phyloP scores from a whole-genome alignment of 2,113 vertebrate species.

The Coreoperca whiteheadi region DNA sequence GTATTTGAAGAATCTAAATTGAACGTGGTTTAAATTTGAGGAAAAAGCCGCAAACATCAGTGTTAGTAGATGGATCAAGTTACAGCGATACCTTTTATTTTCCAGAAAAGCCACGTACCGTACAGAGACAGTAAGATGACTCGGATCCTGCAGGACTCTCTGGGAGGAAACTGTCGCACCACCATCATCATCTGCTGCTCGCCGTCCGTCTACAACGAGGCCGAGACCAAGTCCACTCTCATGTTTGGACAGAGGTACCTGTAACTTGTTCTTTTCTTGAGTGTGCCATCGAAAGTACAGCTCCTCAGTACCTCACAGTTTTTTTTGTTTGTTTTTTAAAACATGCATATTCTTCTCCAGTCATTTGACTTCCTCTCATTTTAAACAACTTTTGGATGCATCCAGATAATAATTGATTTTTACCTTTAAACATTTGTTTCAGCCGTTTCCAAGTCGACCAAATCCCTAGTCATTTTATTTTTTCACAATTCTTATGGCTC shows the following conservation, averaged over 20 bases:
- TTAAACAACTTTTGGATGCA: too few relatives aligned
- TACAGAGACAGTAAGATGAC: constrained; percentile 99
- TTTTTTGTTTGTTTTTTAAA: too few relatives aligned
- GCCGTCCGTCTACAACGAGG: constrained; percentile 94
- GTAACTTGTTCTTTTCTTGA: background rate
- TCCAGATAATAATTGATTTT: too few relatives aligned
- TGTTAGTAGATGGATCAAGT: too few relatives aligned
- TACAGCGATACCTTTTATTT: fast-evolving
- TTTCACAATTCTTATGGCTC: too few relatives aligned
- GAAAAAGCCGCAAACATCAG: too few relatives aligned
- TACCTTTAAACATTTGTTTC: too few relatives aligned
- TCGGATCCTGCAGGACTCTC: constrained; percentile 94
- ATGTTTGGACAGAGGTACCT: constrained; percentile 95
- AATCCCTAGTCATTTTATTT: too few relatives aligned
- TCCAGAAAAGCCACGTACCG: constrained; percentile 93
- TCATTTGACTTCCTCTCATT: too few relatives aligned
- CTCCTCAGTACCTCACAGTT: background rate
- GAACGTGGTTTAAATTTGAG: background rate
- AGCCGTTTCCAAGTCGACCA: too few relatives aligned
- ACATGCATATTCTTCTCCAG: too few relatives aligned
- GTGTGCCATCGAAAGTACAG: background rate
- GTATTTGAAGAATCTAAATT: background rate
- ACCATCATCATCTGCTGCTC: constrained; percentile 97
- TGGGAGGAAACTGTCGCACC: constrained; percentile 95
- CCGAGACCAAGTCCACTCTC: constrained; percentile 93